A percentile compares a stretch with the other conserved stretches of the same genome.
These are phyloP conservation scores for Amiota minor DNA, from an alignment of 2,888 invertebrate species.

Conservation along the genomic window DNA sequence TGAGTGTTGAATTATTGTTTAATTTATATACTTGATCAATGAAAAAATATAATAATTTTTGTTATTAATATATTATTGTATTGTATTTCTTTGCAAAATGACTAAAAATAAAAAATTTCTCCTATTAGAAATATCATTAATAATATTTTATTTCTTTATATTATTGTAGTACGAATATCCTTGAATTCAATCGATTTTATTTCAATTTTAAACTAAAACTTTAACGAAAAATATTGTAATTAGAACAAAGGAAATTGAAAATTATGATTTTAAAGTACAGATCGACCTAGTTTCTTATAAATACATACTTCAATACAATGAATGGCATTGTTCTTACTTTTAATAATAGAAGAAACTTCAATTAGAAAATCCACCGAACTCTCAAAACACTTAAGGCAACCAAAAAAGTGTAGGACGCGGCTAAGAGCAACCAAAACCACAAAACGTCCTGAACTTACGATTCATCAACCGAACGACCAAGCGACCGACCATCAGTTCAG, in stretches of 20 bases:
- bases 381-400: slow-evolving; percentile 39
- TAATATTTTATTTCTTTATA: too few relatives aligned
- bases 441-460: slow-evolving; percentile 30
- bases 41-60: background rate
- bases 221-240: too few relatives aligned
- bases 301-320: background rate
- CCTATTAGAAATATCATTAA: too few relatives aligned
- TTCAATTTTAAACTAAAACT: too few relatives aligned
- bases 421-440: background rate
- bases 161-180: too few relatives aligned
- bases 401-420: slow-evolving; percentile 51
- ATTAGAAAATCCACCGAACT: background rate
- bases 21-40: background rate
- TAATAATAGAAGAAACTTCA: background rate
- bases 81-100: too few relatives aligned
- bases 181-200: too few relatives aligned
- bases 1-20: background rate
- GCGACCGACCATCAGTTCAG: slow-evolving; percentile 43
- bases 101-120: too few relatives aligned
- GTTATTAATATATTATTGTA: background rate
- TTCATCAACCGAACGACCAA: slow-evolving; percentile 49
- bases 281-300: slow-evolving; percentile 36
- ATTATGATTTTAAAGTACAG: too few relatives aligned
- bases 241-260: too few relatives aligned
- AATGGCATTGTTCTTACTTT: background rate